A percentile compares a stretch with the other conserved stretches of the same genome.
Evolutionary conservation across 1,140 invertebrate genomes (phyloP).

Genomic region (Cephus cinctus): DNA sequence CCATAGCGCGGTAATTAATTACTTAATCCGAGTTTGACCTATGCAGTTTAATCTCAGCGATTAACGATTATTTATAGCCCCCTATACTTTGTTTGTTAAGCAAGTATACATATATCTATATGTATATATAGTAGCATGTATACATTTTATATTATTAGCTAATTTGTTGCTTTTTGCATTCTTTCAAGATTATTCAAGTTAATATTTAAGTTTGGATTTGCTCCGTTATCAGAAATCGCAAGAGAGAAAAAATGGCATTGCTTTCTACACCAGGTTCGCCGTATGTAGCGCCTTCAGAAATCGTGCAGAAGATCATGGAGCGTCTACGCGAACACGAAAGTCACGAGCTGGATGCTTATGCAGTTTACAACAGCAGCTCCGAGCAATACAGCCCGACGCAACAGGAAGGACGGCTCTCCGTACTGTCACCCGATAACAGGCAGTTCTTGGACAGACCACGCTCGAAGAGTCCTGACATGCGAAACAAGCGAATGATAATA

Average conservation of each 20-base stretch:
- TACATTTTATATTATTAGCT: no score
- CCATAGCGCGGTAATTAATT: no score
- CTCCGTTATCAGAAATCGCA: no score
- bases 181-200: background rate
- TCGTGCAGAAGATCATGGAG: conserved; percentile 62
- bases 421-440: conserved; percentile 59
- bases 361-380: conserved; percentile 20
- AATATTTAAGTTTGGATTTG: conserved; percentile 10
- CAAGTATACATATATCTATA: no score
- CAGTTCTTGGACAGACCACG: conserved; percentile 57
- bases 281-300: conserved; percentile 58
- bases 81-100: no score
- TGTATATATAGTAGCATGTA: no score
- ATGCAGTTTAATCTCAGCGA: no score
- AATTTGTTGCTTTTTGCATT: background rate
- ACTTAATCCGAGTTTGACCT: no score
- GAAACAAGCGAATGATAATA: conserved; percentile 53
- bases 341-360: conserved; percentile 42
- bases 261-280: conserved; percentile 48
- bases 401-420: conserved; percentile 39
- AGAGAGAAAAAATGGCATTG: no score
- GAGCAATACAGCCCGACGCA: conserved; percentile 26
- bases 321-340: conserved; percentile 57
- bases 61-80: no score
- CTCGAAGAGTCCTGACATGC: conserved; percentile 53